phyloP scores from a whole-genome alignment of 2,888 invertebrate genomes.

The Heliconius hortense region DNA sequence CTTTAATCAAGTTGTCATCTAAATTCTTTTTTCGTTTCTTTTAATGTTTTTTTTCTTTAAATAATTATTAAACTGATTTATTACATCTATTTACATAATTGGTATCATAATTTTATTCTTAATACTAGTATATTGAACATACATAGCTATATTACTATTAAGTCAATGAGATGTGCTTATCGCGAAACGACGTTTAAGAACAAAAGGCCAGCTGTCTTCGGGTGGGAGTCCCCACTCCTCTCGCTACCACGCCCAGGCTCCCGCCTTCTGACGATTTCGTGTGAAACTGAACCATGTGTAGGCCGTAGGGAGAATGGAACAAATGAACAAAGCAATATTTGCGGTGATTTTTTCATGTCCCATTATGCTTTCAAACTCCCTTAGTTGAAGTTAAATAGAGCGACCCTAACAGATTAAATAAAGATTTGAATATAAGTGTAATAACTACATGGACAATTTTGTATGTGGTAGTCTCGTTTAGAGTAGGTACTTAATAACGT shows the following conservation, averaged over 20 bases:
- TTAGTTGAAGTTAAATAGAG: constrained; percentile 71
- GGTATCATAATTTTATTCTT: not conserved
- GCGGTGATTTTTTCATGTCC: constrained; percentile 68
- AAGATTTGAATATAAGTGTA: constrained; percentile 67
- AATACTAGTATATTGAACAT: not conserved
- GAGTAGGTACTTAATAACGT: not conserved
- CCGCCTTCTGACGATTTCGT: constrained; percentile 64
- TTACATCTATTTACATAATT: not conserved
- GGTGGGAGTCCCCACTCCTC: constrained; percentile 61
- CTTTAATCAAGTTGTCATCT: not conserved
- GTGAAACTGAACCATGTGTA: constrained; percentile 66
- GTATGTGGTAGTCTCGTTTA: constrained; percentile 34
- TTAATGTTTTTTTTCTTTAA: not conserved
- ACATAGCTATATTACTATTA: constrained; percentile 13
- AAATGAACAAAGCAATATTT: constrained; percentile 69
- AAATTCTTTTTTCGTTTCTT: no score
- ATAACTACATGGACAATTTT: constrained; percentile 42
- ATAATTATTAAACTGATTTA: not conserved
- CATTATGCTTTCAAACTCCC: constrained; percentile 59
- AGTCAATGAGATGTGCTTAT: constrained; percentile 30
- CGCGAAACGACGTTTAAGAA: constrained; percentile 56
- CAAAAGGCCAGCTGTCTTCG: constrained; percentile 65
- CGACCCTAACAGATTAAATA: constrained; percentile 66
- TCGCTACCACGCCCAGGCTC: constrained; percentile 66
- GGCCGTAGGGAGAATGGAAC: constrained; percentile 63